These are phyloP conservation scores for Stramonita haemastoma DNA, from an alignment of 2,888 invertebrate species.

Conservation along the genomic window DNA sequence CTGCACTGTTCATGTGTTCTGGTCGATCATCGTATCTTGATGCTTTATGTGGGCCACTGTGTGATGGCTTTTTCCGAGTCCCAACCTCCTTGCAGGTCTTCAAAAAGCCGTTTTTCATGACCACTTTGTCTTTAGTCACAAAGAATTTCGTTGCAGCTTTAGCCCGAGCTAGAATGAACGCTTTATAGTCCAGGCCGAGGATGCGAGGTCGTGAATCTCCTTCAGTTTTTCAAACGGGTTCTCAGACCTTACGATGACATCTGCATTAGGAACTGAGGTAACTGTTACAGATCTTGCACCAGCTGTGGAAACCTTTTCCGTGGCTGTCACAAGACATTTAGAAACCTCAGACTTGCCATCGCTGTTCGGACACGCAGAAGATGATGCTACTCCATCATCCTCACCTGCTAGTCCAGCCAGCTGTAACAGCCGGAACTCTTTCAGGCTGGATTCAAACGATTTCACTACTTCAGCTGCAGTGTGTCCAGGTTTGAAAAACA, in stretches of 20 bases:
- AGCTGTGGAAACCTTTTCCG: too few relatives aligned
- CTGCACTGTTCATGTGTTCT: too few relatives aligned
- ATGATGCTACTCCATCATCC: too few relatives aligned
- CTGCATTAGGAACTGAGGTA: not conserved
- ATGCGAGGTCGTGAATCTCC: not conserved
- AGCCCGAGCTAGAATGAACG: not conserved
- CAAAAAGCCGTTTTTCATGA: not conserved
- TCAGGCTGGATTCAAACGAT: not conserved
- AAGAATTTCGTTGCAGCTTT: not conserved
- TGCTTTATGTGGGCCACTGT: not conserved
- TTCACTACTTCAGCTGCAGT: not conserved
- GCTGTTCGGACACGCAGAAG: too few relatives aligned
- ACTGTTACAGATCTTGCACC: too few relatives aligned
- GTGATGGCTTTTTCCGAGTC: not conserved
- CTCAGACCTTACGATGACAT: not conserved
- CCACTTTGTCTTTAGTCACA: slow-evolving; percentile 14
- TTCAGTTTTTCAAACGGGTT: not conserved
- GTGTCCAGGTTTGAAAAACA: not conserved
- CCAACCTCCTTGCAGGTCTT: not conserved
- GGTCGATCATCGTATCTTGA: too few relatives aligned
- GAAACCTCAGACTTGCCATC: too few relatives aligned
- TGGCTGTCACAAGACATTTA: too few relatives aligned
- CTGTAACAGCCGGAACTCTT: not conserved
- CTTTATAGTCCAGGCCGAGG: too few relatives aligned
- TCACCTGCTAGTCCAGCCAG: not conserved